phyloP scores from a whole-genome alignment of 2,797 vertebrate genomes.

The Crenichthys baileyi region DNA sequence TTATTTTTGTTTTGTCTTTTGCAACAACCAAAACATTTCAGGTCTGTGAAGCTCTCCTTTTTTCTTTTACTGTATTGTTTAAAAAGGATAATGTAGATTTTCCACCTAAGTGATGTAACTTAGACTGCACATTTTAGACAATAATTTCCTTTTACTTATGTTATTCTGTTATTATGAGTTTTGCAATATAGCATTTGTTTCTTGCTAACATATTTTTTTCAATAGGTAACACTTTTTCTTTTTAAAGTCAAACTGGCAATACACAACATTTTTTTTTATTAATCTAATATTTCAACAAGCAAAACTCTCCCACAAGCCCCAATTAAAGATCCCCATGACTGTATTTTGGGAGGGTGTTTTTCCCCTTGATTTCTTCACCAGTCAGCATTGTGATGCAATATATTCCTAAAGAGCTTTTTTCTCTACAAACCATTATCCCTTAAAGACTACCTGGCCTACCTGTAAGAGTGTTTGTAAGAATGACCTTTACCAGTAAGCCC shows the following conservation, averaged over 20 bases:
- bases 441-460: background rate
- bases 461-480: background rate
- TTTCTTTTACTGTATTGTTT: too few relatives aligned
- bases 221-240: background rate
- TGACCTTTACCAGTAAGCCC: background rate
- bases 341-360: background rate
- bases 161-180: background rate
- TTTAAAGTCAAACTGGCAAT: background rate
- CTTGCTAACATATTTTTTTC: background rate
- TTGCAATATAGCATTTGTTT: background rate
- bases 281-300: background rate
- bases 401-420: background rate
- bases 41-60: too few relatives aligned
- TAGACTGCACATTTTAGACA: background rate
- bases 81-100: background rate
- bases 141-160: background rate
- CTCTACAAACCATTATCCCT: background rate
- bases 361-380: background rate
- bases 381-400: background rate
- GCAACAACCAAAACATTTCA: too few relatives aligned
- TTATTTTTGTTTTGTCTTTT: too few relatives aligned
- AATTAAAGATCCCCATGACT: background rate
- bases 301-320: background rate
- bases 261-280: background rate
- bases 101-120: background rate